A percentile compares a stretch with the other conserved stretches of the same genome.
These are phyloP conservation scores for Xestia ashworthii DNA, from an alignment of 2,888 invertebrate species.

Conservation along the genomic window DNA sequence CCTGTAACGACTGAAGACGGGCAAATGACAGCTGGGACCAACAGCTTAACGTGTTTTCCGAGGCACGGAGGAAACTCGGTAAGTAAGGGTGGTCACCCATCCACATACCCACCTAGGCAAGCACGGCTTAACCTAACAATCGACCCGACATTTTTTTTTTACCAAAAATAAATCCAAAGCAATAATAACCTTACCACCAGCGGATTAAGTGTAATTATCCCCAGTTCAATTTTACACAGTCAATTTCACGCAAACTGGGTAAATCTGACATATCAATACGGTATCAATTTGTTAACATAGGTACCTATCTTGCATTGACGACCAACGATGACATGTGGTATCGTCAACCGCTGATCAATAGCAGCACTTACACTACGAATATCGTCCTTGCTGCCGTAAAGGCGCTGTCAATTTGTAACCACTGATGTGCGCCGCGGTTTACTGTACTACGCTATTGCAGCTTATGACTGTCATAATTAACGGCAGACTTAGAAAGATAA, in stretches of 20 bases:
- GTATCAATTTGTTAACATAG: conserved; percentile 16
- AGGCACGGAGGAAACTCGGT: too few relatives aligned
- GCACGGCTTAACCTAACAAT: too few relatives aligned
- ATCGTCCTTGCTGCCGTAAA: not conserved
- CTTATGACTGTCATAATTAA: conserved; percentile 3
- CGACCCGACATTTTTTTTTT: too few relatives aligned
- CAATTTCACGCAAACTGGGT: conserved; percentile 17
- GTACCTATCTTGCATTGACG: not conserved
- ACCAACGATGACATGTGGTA: not conserved
- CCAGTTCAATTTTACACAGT: not conserved
- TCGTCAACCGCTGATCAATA: not conserved
- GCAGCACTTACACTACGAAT: not conserved
- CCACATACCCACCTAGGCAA: too few relatives aligned
- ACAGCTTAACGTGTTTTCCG: too few relatives aligned
- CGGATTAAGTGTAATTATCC: conserved; percentile 19
- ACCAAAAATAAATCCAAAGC: not conserved
- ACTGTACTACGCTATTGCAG: conserved; percentile 2
- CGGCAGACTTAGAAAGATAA: not conserved
- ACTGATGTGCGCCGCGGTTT: not conserved
- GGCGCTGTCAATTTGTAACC: not conserved
- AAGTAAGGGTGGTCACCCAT: too few relatives aligned
- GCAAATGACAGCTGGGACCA: too few relatives aligned
- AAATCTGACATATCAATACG: conserved; percentile 22
- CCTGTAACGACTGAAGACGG: too few relatives aligned
- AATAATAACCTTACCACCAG: not conserved